Base-by-base conservation (phyloP, 2,888 invertebrate species). In the Polydrusus tereticollis region DNA sequence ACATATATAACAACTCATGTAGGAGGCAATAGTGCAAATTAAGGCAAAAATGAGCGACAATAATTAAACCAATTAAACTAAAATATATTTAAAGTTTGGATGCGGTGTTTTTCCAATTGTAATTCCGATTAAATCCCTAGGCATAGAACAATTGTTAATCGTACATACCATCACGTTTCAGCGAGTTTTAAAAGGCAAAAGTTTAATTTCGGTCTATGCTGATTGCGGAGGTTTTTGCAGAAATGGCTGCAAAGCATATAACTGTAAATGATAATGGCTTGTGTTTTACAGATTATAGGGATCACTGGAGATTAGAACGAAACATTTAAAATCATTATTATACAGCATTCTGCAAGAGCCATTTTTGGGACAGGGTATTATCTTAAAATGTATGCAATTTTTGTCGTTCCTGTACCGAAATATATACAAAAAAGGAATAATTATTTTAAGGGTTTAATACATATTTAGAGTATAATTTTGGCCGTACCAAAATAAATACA, bases 171-270 rank as follows among this genome's bases (percentile, higher is more conserved):
- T 64, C 41, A 64, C 64, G 64, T 52, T 64, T 41, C 38, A 52
- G n/a, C n/a, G 23, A 63, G 63, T 63, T 45, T 63, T 33, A 63
- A 47, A 50, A 47, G 47, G 63, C 26, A 63, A 50, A 63, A 63
- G 50, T 63, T 63, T 63, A 63, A 63, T 63, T 50, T 33, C 18
- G 18, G 14, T 55, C 8, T 29, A 16, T 18, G 29, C 52, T 55
- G 26, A 55, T 29, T 10, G 16, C 52, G 2, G 21, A 8, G 14
- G 29, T 10, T 55, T 55, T 29, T 33, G 29, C 29, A 29, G 33
- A 55, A 55, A 26, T 29, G 18, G 29, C 29, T n/a, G 14, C 23
- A 55, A 29, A 55, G 52, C 29, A 29, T 16, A 55, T 29, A 52
- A 8, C 47, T 52, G 1, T 29, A 29, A 52, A 52, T 29, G 16